Conservation (phyloP, 2,113 vertebrate species). For the Dipodomys merriami region DNA sequence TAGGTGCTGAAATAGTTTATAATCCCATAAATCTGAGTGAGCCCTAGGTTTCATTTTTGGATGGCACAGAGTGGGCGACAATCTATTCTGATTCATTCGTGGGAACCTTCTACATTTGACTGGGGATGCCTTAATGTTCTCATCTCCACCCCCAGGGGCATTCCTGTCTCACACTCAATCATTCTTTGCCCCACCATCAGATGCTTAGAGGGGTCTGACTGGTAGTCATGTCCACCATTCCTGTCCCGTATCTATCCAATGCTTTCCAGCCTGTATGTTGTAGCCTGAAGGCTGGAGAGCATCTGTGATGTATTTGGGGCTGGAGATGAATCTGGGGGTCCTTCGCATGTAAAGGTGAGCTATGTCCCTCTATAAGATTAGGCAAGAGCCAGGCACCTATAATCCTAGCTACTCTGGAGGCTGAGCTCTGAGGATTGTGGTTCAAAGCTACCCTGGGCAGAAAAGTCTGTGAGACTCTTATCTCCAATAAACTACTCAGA, state of each 20-base stretch:
- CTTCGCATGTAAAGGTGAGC: not conserved
- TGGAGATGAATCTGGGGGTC: slow-evolving; percentile 17
- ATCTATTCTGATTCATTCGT: slow-evolving; percentile 67
- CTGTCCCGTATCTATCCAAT: not conserved
- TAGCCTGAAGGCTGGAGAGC: not conserved
- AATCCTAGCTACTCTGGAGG: too few species aligned
- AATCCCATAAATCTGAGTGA: slow-evolving; percentile 36
- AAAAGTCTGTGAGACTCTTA: too few species aligned
- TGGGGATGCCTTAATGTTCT: slow-evolving; percentile 38
- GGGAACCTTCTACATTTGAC: slow-evolving; percentile 31
- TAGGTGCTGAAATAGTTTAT: slow-evolving; percentile 41
- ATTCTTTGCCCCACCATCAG: not conserved
- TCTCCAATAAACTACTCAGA: too few species aligned
- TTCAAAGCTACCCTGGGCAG: too few species aligned
- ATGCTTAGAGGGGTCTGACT: not conserved
- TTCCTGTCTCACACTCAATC: slow-evolving; percentile 16
- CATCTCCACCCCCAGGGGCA: not conserved
- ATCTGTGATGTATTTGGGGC: slow-evolving; percentile 13
- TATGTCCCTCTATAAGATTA: not conserved
- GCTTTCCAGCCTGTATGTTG: not conserved
- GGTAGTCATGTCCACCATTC: not conserved
- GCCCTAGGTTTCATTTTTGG: slow-evolving; percentile 40
- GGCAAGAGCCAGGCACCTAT: too few species aligned
- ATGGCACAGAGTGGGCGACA: slow-evolving; percentile 37
- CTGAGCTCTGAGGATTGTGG: too few species aligned